phyloP scores from a whole-genome alignment of 2,113 vertebrate species.

The Columbina picui region DNA sequence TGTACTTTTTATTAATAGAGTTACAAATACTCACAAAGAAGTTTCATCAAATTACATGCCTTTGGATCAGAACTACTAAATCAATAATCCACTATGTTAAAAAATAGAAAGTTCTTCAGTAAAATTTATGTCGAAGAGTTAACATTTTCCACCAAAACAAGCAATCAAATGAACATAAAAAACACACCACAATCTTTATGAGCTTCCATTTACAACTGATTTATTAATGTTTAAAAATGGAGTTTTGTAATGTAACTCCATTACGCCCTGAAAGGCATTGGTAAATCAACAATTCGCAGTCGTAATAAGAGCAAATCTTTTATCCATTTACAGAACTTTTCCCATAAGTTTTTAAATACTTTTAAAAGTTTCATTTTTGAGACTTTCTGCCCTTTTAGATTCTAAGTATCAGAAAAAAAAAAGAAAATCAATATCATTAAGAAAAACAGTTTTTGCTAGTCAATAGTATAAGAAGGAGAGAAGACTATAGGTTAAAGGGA shows the following conservation, averaged over 20 bases:
- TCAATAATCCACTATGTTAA: slow-evolving; percentile 18
- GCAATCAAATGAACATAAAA: background rate
- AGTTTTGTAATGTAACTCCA: background rate
- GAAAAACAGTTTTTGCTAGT: background rate
- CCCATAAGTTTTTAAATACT: background rate
- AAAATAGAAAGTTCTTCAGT: background rate
- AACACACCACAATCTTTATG: slow-evolving; percentile 4
- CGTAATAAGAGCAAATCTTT: background rate
- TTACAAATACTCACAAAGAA: background rate
- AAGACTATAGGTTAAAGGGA: background rate
- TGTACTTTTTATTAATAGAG: background rate
- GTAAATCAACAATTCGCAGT: background rate
- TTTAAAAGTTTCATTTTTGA: background rate
- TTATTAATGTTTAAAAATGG: slow-evolving; percentile 35
- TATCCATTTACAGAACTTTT: background rate
- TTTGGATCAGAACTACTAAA: slow-evolving; percentile 1
- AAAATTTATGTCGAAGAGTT: slow-evolving; percentile 18
- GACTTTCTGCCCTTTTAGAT: background rate
- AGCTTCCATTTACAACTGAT: slow-evolving; percentile 29
- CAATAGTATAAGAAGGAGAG: background rate
- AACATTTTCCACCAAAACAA: slow-evolving; percentile 20
- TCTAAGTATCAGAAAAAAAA: background rate
- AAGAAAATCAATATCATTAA: background rate
- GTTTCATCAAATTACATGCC: background rate
- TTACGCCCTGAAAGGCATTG: background rate